Base-by-base conservation (phyloP, 2,888 invertebrate genomes). In the Limnephilus marmoratus region DNA sequence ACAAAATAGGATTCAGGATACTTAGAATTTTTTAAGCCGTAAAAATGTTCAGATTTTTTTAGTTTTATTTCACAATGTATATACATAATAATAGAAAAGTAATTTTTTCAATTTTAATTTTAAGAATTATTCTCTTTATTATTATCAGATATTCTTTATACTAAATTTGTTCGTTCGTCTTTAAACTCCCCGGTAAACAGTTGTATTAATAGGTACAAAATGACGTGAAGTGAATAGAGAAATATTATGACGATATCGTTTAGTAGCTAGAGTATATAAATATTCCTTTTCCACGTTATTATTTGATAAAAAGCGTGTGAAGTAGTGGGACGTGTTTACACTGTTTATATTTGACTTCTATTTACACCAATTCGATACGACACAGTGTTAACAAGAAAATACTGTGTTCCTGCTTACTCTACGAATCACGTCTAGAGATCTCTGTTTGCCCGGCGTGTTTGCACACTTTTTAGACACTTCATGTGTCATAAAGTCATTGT, bases 301-400 rank as follows among this genome's bases (percentile, higher is more conserved):
- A 68, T 68, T 68, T n/a, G n/a, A 68, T 68, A 68, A 68, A 68
- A 83, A n/a, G 37, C 37, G 83, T 37, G 83, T 37, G 83, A 83
- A 87, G 86, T 88, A 81, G 81, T 82, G 88, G 80, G 82, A 37
- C 88, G 68, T 68, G 31, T 88, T 68, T 45, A 29, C n/a, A 45
- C 45, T 86, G 31, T 88, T 68, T 45, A 49, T 45, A 45, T 86
- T 86, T 86, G 86, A 13, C n/a, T 49, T 45, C 86, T 86, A 86
- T 86, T 86, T 86, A 49, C 41, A 45, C 41, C 86, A 86, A 86
- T 49, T 86, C 86, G 86, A 45, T 45, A 12, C 45, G 29, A 86
- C 34, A 82, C 82, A 34, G 82, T 82, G 82, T 34, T 34, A 82
- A 82, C 82, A 82, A 82, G 31, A 86, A 86, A 86, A 86, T 68